Evolutionary conservation across 2,113 vertebrate genomes (phyloP), one percentile per base, ranked within the genome.

Genomic region (Pseudorasbora parva): DNA sequence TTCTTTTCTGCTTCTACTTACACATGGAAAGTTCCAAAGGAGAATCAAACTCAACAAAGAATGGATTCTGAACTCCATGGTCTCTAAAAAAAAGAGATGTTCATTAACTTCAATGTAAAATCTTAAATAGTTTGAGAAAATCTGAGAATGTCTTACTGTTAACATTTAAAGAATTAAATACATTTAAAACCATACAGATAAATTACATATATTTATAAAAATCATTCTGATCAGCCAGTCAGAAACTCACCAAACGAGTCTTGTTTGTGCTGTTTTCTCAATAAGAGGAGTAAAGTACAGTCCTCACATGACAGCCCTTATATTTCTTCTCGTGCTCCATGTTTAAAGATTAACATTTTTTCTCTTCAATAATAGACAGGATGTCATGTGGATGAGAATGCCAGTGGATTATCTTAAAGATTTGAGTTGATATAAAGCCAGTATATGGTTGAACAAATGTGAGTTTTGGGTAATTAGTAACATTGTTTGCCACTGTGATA

Each of bases 291-390:
- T 94, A 93, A 94, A 95, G 94, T 91, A 75, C 89, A 89, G 41
- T 49, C 56, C 72, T 90, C 90, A 94, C 94, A 94, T 95, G 93
- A 95, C 90, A 45, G 86, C 17, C 30, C 43, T 79, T 89, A 85
- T 66, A 85, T 87, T 82, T 80, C 86, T 62, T 87, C 86, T 74
- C 84, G 69, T 89, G 82, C 78, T 69, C 33, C 51, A 82, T 80
- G 93, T 82, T 93, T 95, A 94, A 94, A 93, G 86, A 94, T 95
- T 95, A 93, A 94, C 92, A 83, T 78, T 82, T 78, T 7, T 37
- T 41, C 27, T 19, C 57, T 59, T 82, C 56, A 23, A 25, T 23
- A 69, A 33, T 30, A 74, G 43, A 87, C 81, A 73, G 74, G 56
- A 27, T 59, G 23, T 81, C 47, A 27, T 45, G 56, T 73, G 41